Evolutionary conservation across 2,113 vertebrate genomes (phyloP).

Genomic region (Takifugu flavidus): DNA sequence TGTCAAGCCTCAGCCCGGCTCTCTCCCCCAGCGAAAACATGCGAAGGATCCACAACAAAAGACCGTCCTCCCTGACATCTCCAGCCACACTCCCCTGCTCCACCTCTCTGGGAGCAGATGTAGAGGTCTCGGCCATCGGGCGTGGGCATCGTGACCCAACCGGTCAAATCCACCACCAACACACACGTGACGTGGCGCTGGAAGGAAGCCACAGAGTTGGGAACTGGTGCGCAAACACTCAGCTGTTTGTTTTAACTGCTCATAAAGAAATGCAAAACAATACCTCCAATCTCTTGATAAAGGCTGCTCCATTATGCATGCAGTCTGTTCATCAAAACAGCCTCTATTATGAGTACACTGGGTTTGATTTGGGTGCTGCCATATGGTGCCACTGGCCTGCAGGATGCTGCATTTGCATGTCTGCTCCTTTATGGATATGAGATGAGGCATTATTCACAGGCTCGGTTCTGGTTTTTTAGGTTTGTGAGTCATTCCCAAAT

Average conservation of each 20-base stretch:
- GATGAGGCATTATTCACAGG: conserved; percentile 12
- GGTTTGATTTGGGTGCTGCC: conserved; percentile 31
- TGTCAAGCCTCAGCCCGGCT: conserved; percentile 45
- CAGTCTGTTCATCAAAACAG: conserved; percentile 43
- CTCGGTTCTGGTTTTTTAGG: conserved; percentile 8
- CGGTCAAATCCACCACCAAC: conserved; percentile 61
- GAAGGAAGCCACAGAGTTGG: conserved; percentile 31
- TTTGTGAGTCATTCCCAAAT: conserved; percentile 26
- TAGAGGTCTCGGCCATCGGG: conserved; percentile 59
- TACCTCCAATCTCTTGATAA: conserved; percentile 32
- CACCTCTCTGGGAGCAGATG: conserved; percentile 45
- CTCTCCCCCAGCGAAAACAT: conserved; percentile 47
- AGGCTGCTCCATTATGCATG: conserved; percentile 40
- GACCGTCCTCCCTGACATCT: conserved; percentile 16
- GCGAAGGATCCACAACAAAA: conserved; percentile 49
- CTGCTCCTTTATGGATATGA: conserved; percentile 30
- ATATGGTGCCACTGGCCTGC: conserved; percentile 34
- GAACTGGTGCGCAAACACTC: conserved; percentile 16
- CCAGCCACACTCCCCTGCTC: conserved; percentile 31
- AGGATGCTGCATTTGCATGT: conserved; percentile 42
- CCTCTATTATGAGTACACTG: conserved; percentile 4
- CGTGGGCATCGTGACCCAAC: conserved; percentile 42
- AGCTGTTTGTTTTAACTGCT: conserved; percentile 48
- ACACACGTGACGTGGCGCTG: conserved; percentile 38
- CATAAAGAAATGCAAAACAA: conserved; percentile 7